Evolutionary conservation across 2,888 invertebrate species (phyloP), one percentile per base, ranked within the genome.

Genomic region (Podabrus alpinus): DNA sequence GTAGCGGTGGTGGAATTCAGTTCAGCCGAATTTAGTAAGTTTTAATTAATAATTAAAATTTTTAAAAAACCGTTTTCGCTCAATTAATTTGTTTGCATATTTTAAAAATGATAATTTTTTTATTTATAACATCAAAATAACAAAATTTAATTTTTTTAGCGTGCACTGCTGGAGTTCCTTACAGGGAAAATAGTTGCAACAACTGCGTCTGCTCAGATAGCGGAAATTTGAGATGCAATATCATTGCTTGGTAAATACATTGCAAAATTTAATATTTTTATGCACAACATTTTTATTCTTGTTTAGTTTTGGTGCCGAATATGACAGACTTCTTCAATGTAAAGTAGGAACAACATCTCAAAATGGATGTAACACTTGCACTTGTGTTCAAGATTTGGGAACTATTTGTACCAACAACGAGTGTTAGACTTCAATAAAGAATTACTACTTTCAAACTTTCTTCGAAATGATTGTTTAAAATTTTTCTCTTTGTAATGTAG

Each of bases 111-210:
- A n/a, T n/a, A n/a, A n/a, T n/a, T n/a, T n/a, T n/a, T n/a, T n/a
- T n/a, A n/a, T n/a, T n/a, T n/a, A n/a, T n/a, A n/a, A n/a, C n/a
- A n/a, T n/a, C n/a, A n/a, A n/a, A n/a, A 3, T 9, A 60, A 9
- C 3, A 59, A 59, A 59, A 59, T 59, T 16, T 15, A 9, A 2
- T 61, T 64, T 64, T 9, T n/a, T 19, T 19, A 72, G 72, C 16
- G 3, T 72, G 72, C 29, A 10, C 45, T 10, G 2, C 66, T 11
- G 71, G 71, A 13, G 71, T 59, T 2, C 45, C 45, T 3, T 67
- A 72, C 61, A 72, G n/a, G 15, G 72, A 72, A 68, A 72, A 72
- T 5, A 17, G 61, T 45, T 74, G 74, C 16, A 74, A 74, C 17
- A 60, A 15, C 9, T 72, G 72, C 29, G 1, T 68, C 1, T 72